These are phyloP conservation scores for Stictocephala bisonia DNA, from an alignment of 2,888 invertebrate species.

Conservation along the genomic window DNA sequence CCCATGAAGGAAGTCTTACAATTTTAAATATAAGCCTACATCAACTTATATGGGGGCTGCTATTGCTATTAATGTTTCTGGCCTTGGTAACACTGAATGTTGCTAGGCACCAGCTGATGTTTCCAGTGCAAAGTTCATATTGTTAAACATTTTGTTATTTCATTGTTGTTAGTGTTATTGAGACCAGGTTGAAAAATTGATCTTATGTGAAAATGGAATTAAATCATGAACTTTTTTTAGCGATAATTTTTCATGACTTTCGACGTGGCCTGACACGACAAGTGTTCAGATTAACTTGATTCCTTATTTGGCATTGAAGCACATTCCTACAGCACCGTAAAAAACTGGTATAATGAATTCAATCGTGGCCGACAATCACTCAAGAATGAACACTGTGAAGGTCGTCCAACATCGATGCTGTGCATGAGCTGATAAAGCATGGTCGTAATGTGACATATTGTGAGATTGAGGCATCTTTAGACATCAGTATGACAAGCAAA, in stretches of 20 bases:
- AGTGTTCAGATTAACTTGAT: conserved; percentile 21
- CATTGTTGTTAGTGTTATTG: conserved; percentile 17
- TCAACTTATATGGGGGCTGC: no score
- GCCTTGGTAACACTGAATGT: conserved; percentile 23
- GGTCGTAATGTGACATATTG: conserved; percentile 36
- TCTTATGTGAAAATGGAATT: conserved; percentile 20
- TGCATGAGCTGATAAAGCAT: conserved; percentile 9
- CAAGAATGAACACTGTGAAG: conserved; percentile 20
- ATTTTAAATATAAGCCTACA: no score
- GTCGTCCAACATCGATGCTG: conserved; percentile 20
- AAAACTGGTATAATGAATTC: conserved; percentile 18
- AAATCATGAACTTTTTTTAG: background rate
- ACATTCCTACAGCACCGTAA: background rate
- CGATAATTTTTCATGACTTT: conserved; percentile 26
- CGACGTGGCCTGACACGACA: conserved; percentile 9
- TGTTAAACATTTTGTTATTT: conserved; percentile 9
- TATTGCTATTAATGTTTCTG: conserved; percentile 21
- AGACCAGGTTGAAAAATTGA: background rate
- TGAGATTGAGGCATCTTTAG: conserved; percentile 32
- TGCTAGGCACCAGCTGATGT: conserved; percentile 29
- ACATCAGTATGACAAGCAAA: conserved; percentile 14
- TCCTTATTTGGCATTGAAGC: conserved; percentile 23
- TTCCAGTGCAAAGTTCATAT: background rate
- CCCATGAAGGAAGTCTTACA: no score
- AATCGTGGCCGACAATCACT: conserved; percentile 16